phyloP scores from a whole-genome alignment of 2,888 invertebrate species.

The Nemotelus nigrinus region DNA sequence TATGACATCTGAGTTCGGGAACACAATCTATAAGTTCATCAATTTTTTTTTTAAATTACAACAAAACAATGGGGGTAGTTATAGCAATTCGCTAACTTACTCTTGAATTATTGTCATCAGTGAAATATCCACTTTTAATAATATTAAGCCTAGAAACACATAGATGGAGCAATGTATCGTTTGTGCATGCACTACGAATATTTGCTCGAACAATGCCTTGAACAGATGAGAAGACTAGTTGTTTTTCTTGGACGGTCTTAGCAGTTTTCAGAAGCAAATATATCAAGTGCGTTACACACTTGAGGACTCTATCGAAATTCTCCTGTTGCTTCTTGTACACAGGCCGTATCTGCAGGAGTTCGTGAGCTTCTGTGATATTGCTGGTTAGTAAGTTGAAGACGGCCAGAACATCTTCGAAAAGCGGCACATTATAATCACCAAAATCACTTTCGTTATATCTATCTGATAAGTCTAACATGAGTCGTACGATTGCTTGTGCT shows the following conservation, averaged over 20 bases:
- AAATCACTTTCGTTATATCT: conserved; percentile 68
- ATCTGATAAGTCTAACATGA: conserved; percentile 79
- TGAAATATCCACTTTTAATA: conserved; percentile 80
- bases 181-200: conserved; percentile 75
- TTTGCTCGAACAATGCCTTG: conserved; percentile 70
- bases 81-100: conserved; percentile 54
- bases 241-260: conserved; percentile 66
- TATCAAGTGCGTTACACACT: conserved; percentile 81
- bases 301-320: conserved; percentile 82
- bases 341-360: conserved; percentile 70
- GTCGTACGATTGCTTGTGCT: conserved; percentile 84
- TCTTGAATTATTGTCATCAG: conserved; percentile 71
- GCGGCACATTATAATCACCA: conserved; percentile 68
- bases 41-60: neutral
- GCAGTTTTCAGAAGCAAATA: conserved; percentile 73
- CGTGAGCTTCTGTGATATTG: conserved; percentile 70
- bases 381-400: conserved; percentile 75
- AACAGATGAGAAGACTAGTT: conserved; percentile 66
- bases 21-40: conserved; percentile 70
- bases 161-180: conserved; percentile 86
- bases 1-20: conserved; percentile 78
- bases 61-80: neutral
- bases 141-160: conserved; percentile 82
- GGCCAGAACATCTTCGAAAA: conserved; percentile 75
- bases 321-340: conserved; percentile 81